Conservation (phyloP, 2,888 invertebrate genomes). For the Empis livida region DNA sequence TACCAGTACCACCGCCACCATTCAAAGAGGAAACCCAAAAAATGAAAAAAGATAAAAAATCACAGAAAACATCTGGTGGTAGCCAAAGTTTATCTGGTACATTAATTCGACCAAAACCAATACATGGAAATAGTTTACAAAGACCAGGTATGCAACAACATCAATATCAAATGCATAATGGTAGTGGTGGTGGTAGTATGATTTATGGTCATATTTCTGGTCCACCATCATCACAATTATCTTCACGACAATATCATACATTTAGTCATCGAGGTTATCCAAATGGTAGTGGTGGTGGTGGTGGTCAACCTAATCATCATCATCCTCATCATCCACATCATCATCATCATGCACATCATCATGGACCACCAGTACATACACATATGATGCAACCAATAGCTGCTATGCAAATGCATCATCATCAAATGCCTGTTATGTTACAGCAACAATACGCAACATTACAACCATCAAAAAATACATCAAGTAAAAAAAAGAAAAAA, state of each 20-base stretch:
- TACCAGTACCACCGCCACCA: conserved; percentile 74
- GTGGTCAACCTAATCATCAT: conserved; percentile 22
- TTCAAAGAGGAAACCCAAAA: conserved; percentile 54
- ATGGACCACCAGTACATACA: conserved; percentile 21
- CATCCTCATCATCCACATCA: conserved; percentile 26
- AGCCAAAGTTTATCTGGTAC: conserved; percentile 37
- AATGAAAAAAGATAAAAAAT: conserved; percentile 39
- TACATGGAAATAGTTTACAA: conserved; percentile 30
- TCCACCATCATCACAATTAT: conserved; percentile 17
- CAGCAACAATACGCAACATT: conserved; percentile 50
- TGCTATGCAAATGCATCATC: conserved; percentile 23
- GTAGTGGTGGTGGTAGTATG: conserved; percentile 29
- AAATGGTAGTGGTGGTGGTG: too few relatives aligned
- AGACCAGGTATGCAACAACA: conserved; percentile 22
- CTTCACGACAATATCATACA: conserved; percentile 39
- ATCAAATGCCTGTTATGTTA: conserved; percentile 33
- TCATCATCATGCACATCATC: conserved; percentile 17
- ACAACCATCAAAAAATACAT: conserved; percentile 47
- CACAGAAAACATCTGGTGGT: conserved; percentile 26
- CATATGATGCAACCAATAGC: conserved; percentile 31
- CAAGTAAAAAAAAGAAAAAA: conserved; percentile 39
- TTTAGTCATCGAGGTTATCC: conserved; percentile 35
- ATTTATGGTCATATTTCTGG: conserved; percentile 37
- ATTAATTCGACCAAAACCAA: conserved; percentile 34
- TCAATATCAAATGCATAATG: conserved; percentile 33